Evolutionary conservation across 1,140 invertebrate species (phyloP).

Genomic region (Camponotus vicinus): DNA sequence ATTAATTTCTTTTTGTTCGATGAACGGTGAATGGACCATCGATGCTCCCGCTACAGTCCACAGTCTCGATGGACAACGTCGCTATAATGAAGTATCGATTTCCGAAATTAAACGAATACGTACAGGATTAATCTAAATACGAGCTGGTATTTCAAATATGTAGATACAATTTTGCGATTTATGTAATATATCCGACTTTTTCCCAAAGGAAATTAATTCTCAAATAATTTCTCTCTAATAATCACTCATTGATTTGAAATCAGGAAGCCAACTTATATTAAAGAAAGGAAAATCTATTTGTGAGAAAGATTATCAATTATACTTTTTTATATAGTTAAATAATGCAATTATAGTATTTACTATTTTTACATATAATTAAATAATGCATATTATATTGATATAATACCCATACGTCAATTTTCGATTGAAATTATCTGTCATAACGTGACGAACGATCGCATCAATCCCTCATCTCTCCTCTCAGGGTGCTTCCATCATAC

Average conservation of each 20-base stretch:
- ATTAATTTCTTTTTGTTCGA: slow-evolving; percentile 58
- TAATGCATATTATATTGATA: neutral
- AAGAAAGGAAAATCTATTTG: neutral
- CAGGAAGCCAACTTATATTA: neutral
- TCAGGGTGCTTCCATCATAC: neutral
- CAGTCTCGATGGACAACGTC: neutral
- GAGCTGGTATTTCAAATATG: neutral
- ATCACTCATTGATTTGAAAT: neutral
- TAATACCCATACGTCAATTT: neutral
- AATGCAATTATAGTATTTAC: neutral
- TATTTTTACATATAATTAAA: neutral
- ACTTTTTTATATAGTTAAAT: neutral
- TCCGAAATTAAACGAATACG: slow-evolving; percentile 5
- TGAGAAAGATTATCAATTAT: neutral
- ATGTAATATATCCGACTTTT: neutral
- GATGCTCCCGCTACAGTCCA: neutral
- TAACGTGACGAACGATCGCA: slow-evolving; percentile 20
- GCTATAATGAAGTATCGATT: slow-evolving; percentile 29
- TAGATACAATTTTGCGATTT: neutral
- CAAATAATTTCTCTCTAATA: neutral
- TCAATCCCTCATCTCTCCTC: slow-evolving; percentile 4
- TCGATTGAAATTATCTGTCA: slow-evolving; percentile 15
- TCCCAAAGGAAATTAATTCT: slow-evolving; percentile 1
- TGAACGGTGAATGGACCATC: slow-evolving; percentile 49
- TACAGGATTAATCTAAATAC: slow-evolving; percentile 13